phyloP scores from a whole-genome alignment of 2,113 vertebrate genomes.

The Scytalopus superciliaris region DNA sequence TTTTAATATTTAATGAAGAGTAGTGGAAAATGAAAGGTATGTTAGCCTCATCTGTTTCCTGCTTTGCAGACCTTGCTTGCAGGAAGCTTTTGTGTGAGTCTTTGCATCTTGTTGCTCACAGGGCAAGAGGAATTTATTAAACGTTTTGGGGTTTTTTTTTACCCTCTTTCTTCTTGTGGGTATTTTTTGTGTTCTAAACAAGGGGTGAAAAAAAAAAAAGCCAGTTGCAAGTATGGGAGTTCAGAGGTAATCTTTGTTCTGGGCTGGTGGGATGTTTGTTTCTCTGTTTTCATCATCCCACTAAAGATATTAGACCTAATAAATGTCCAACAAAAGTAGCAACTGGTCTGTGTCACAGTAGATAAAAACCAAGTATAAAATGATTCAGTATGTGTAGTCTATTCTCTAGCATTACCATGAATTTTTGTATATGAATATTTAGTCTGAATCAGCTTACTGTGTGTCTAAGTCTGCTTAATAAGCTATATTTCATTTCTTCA shows the following conservation, averaged over 20 bases:
- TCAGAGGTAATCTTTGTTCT: neutral
- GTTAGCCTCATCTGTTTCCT: neutral
- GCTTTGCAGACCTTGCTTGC: neutral
- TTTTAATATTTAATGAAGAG: neutral
- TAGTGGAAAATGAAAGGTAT: neutral
- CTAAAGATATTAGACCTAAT: neutral
- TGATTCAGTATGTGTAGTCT: neutral
- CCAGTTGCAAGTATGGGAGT: neutral
- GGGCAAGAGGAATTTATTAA: neutral
- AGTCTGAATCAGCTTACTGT: neutral
- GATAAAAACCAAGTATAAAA: neutral
- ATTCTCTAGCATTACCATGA: neutral
- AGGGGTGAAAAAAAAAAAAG: neutral
- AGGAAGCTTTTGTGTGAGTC: neutral
- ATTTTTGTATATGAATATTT: neutral
- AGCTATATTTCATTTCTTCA: neutral
- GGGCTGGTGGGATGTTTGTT: neutral
- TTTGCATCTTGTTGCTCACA: neutral
- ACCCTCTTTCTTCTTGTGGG: neutral
- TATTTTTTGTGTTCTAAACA: neutral
- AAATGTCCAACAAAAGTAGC: neutral
- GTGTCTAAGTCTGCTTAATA: neutral
- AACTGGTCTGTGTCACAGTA: neutral
- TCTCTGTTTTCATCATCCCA: neutral
- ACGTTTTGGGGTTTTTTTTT: neutral